Percentiles rank a stretch among this genome's conserved stretches.
phyloP scores from a whole-genome alignment of 92 coral and sea anemone species.

The Paragorgia papillata region DNA sequence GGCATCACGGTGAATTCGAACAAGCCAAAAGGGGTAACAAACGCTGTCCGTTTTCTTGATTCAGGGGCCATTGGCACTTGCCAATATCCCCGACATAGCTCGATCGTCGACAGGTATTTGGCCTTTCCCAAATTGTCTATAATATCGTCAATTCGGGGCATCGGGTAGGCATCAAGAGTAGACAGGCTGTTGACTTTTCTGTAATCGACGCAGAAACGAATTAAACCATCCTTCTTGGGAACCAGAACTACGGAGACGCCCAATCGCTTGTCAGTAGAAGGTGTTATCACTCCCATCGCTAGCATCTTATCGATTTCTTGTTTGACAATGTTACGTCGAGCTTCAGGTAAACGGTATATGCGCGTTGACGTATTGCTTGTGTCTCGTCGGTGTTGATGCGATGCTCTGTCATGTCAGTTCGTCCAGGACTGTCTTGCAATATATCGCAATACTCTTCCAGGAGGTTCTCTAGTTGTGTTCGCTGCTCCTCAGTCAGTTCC shows the following conservation, averaged over 20 bases:
- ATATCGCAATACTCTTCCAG: not conserved
- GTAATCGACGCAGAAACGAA: no score
- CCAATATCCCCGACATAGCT: no score
- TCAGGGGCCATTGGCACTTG: no score
- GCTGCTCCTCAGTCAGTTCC: not conserved
- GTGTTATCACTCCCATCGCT: not conserved
- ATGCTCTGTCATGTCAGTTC: not conserved
- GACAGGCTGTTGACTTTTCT: no score
- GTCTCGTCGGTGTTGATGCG: not conserved
- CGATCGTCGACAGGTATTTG: not conserved
- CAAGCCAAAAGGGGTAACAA: no score
- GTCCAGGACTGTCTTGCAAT: not conserved
- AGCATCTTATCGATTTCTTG: not conserved
- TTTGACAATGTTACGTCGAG: not conserved
- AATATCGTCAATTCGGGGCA: not conserved
- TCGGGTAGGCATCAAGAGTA: no score
- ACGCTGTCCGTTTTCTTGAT: no score
- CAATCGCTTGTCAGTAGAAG: constrained; percentile 11
- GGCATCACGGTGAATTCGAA: no score
- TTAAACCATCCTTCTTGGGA: not conserved
- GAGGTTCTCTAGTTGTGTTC: not conserved
- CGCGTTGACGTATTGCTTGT: not conserved
- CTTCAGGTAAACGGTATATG: not conserved
- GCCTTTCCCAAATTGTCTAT: not conserved
- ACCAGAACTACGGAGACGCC: constrained; percentile 13